These are phyloP conservation scores for Trachymyrmex cornetzi DNA, from an alignment of 1,140 invertebrate species.

Conservation along the genomic window DNA sequence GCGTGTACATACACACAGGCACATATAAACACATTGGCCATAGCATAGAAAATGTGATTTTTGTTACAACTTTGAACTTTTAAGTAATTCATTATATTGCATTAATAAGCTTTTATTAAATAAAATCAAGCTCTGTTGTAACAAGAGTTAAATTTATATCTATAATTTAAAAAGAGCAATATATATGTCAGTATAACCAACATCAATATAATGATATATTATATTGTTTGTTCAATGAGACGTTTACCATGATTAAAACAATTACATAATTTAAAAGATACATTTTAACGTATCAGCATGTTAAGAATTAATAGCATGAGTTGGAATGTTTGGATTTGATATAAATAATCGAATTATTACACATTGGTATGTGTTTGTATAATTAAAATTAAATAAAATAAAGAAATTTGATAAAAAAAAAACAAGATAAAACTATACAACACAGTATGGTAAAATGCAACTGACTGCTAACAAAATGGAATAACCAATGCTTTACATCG, in stretches of 20 bases:
- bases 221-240: not conserved
- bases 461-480: constrained; percentile 15
- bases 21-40: constrained; percentile 31
- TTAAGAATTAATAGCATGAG: constrained; percentile 22
- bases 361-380: not conserved
- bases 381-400: constrained; percentile 28
- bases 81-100: not conserved
- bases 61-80: constrained; percentile 18
- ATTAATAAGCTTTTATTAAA: constrained; percentile 43
- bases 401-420: constrained; percentile 14
- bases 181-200: constrained; percentile 34
- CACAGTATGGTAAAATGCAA: constrained; percentile 40
- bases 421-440: constrained; percentile 30
- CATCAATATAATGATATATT: constrained; percentile 36
- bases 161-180: constrained; percentile 17
- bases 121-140: constrained; percentile 43
- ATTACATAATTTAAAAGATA: constrained; percentile 21
- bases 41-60: constrained; percentile 19
- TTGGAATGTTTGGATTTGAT: constrained; percentile 45
- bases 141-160: constrained; percentile 59
- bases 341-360: not conserved
- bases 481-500: constrained; percentile 29
- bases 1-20: constrained; percentile 1
- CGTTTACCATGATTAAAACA: not conserved
- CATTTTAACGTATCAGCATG: not conserved